These are phyloP conservation scores for Phalangium opilio DNA, from an alignment of 2,888 invertebrate species.

Conservation along the genomic window DNA sequence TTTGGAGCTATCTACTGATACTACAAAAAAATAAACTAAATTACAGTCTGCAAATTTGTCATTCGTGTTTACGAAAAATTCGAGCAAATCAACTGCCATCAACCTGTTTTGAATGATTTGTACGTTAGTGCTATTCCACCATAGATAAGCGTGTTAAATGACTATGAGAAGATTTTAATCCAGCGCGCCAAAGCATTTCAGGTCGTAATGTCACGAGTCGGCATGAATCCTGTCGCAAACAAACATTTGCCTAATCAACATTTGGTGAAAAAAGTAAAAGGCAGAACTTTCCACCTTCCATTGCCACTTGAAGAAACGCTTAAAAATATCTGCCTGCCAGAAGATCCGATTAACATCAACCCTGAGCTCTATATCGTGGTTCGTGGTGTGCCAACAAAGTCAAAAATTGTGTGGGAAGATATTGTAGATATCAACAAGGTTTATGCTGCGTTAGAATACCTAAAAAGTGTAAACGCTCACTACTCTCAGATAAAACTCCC, in stretches of 20 bases:
- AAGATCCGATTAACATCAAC: background rate
- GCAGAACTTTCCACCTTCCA: background rate
- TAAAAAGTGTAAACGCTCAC: background rate
- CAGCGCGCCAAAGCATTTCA: too few species aligned
- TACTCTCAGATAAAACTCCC: background rate
- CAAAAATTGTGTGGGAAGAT: background rate
- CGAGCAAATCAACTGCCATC: too few species aligned
- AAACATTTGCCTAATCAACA: background rate
- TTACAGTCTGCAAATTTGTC: too few species aligned
- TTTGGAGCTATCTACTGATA: too few species aligned
- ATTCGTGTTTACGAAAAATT: too few species aligned
- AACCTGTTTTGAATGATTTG: too few species aligned
- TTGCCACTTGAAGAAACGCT: slow-evolving; percentile 1
- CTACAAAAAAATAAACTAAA: too few species aligned
- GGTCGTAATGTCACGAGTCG: too few species aligned
- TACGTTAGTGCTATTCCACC: too few species aligned
- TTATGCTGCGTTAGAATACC: background rate
- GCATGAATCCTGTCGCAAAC: background rate
- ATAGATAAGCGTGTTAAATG: too few species aligned
- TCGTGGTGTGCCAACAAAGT: background rate
- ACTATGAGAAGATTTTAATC: too few species aligned
- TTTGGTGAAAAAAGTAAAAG: background rate
- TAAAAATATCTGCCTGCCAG: background rate
- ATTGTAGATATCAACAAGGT: background rate
- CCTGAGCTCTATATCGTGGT: background rate